Evolutionary conservation across 2,797 vertebrate genomes (phyloP).

Genomic region (Gadopsis bispinosus): DNA sequence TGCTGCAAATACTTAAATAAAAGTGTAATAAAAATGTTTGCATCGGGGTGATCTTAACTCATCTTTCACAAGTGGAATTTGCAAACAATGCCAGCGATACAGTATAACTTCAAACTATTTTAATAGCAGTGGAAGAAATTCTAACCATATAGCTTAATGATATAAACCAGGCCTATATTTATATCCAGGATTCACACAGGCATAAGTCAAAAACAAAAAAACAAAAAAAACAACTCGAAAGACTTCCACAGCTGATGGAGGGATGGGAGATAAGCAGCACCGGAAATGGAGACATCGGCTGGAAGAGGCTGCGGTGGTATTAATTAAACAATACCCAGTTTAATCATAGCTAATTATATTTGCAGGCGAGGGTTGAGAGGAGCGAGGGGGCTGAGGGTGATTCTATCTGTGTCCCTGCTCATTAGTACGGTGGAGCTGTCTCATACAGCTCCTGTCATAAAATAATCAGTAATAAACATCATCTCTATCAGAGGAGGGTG

Average conservation of each 20-base stretch:
- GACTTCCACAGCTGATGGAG: conserved; percentile 55
- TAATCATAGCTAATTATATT: conserved; percentile 92
- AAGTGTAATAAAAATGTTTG: background rate
- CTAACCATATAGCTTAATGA: conserved; percentile 2
- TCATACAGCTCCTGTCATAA: conserved; percentile 54
- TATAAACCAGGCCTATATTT: conserved; percentile 19
- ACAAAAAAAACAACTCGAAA: conserved; percentile 54
- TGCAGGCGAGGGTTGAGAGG: conserved; percentile 72
- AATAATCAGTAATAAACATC: conserved; percentile 59
- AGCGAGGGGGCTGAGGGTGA: conserved; percentile 68
- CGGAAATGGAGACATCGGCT: conserved; percentile 75
- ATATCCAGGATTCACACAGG: conserved; percentile 42
- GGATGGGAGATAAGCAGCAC: conserved; percentile 59
- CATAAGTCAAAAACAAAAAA: conserved; percentile 47
- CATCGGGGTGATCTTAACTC: background rate
- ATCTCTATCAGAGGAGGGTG: conserved; percentile 33
- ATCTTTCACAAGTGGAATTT: background rate
- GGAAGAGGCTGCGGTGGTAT: conserved; percentile 74
- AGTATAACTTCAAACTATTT: conserved; percentile 6
- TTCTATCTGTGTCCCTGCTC: conserved; percentile 73
- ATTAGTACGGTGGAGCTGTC: conserved; percentile 66
- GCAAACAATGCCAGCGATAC: background rate
- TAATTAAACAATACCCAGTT: conserved; percentile 91
- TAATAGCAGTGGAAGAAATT: conserved; percentile 5
- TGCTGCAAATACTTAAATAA: background rate